Evolutionary conservation across 1,140 invertebrate species (phyloP).

Genomic region (Drosophila bocqueti): DNA sequence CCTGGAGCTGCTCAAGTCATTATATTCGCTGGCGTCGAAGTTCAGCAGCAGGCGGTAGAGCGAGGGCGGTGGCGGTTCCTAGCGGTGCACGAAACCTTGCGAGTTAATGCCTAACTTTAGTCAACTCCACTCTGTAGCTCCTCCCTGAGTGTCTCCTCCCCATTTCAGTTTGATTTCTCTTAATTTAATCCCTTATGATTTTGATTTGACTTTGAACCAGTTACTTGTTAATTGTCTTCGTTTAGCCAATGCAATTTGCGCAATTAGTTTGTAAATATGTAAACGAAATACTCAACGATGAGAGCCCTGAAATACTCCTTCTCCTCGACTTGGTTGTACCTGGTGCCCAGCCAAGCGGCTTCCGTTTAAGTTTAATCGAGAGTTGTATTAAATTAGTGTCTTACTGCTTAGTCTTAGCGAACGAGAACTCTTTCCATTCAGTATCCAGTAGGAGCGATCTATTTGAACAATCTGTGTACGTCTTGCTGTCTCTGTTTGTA

Average conservation of each 20-base stretch:
- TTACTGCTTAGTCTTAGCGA: slow-evolving; percentile 56
- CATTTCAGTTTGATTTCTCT: slow-evolving; percentile 12
- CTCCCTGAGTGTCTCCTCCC: neutral
- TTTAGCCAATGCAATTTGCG: slow-evolving; percentile 70
- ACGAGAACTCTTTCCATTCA: slow-evolving; percentile 41
- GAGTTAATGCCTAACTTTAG: slow-evolving; percentile 78
- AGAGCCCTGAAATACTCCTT: slow-evolving; percentile 50
- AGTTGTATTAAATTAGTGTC: slow-evolving; percentile 77
- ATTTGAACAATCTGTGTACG: slow-evolving; percentile 51
- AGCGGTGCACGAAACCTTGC: slow-evolving; percentile 47
- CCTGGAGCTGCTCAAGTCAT: slow-evolving; percentile 91
- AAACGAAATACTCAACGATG: slow-evolving; percentile 68
- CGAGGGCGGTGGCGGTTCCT: slow-evolving; percentile 51
- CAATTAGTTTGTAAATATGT: slow-evolving; percentile 81
- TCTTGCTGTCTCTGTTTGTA: slow-evolving; percentile 74
- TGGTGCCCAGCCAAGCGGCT: slow-evolving; percentile 45
- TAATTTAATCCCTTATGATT: slow-evolving; percentile 13
- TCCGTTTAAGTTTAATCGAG: slow-evolving; percentile 51
- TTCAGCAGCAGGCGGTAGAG: slow-evolving; percentile 85
- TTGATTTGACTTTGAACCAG: slow-evolving; percentile 37
- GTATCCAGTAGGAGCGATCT: slow-evolving; percentile 41
- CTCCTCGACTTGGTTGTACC: slow-evolving; percentile 43
- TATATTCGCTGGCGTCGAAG: slow-evolving; percentile 92
- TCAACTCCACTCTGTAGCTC: slow-evolving; percentile 64
- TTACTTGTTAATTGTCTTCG: slow-evolving; percentile 63